Conservation (phyloP, 2,888 invertebrate genomes). For the Leucania comma region DNA sequence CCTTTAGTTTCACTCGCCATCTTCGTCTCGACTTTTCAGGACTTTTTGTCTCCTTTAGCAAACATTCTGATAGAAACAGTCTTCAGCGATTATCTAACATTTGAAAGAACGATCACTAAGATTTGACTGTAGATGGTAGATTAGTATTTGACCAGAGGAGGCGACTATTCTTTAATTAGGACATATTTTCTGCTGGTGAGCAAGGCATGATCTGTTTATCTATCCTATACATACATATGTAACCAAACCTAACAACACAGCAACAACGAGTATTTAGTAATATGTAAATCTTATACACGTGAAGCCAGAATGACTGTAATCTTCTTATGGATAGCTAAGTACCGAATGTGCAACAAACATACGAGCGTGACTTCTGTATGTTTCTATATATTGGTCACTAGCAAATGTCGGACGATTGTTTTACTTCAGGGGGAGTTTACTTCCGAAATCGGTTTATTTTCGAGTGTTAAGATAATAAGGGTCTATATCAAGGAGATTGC, state of each 20-base stretch:
- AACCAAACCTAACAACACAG: background rate
- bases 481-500: conserved; percentile 6
- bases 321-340: background rate
- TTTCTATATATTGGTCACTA: background rate
- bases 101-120: background rate
- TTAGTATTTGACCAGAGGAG: background rate
- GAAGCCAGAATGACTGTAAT: background rate
- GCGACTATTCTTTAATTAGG: background rate
- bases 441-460: conserved; percentile 52
- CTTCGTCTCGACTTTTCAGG: background rate
- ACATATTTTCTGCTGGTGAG: background rate
- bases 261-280: too few relatives aligned
- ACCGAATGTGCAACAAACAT: background rate
- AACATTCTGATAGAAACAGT: background rate
- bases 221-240: background rate
- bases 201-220: background rate
- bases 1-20: background rate
- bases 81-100: background rate
- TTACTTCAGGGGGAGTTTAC: conserved; percentile 36
- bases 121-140: background rate
- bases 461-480: conserved; percentile 29
- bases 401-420: conserved; percentile 25
- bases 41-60: background rate
- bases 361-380: conserved; percentile 8
- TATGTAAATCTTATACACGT: too few relatives aligned